Evolutionary conservation across 2,888 invertebrate species (phyloP).

Genomic region (Teleiodes luculella): DNA sequence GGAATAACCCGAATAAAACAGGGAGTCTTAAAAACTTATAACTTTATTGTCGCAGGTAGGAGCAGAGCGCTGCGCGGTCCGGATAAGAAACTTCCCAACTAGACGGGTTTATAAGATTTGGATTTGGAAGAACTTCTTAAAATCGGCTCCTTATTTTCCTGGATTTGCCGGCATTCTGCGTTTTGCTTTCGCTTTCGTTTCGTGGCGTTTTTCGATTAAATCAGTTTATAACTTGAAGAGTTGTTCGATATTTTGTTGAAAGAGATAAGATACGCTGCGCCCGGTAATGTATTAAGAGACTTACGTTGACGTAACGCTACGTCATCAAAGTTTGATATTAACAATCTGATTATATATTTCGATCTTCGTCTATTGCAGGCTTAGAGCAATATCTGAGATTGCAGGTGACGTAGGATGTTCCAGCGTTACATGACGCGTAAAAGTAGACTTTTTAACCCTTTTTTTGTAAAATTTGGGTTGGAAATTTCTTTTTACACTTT

Average conservation of each 20-base stretch:
- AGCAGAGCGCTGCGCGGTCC: constrained; percentile 42
- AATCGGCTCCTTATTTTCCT: constrained; percentile 4
- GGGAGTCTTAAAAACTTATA: constrained; percentile 44
- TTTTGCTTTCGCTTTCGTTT: background rate
- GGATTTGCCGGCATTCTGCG: background rate
- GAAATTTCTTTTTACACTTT: no score
- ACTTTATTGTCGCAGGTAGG: constrained; percentile 46
- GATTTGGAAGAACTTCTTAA: constrained; percentile 31
- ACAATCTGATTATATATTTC: no score
- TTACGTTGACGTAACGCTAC: no score
- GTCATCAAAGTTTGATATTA: no score
- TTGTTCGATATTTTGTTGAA: background rate
- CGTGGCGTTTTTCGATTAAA: background rate
- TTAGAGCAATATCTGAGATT: no score
- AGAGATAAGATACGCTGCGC: no score
- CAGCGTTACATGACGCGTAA: no score
- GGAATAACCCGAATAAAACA: constrained; percentile 2
- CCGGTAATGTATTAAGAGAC: no score
- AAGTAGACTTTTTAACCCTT: no score
- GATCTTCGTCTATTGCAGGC: no score
- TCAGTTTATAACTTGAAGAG: background rate
- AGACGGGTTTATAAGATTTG: constrained; percentile 46
- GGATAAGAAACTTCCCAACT: constrained; percentile 55
- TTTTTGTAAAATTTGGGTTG: no score
- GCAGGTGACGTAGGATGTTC: no score